Percentiles rank a stretch among this genome's conserved stretches.
phyloP scores from a whole-genome alignment of 1,140 invertebrate genomes.

The Andrena cerasifolii region DNA sequence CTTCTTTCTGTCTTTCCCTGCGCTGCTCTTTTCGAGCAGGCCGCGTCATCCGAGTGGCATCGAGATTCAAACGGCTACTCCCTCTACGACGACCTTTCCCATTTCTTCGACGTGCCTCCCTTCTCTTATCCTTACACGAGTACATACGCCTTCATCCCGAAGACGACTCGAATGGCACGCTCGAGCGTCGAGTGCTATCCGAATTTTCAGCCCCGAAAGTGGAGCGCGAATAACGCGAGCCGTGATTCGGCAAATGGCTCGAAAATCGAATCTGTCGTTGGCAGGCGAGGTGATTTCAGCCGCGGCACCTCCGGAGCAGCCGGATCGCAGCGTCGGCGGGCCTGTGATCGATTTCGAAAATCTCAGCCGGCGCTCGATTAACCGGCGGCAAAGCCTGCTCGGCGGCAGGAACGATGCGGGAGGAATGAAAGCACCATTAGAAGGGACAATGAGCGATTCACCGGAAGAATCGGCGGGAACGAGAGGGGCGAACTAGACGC shows the following conservation, averaged over 20 bases:
- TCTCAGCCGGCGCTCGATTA: conserved; percentile 53
- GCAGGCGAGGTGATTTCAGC: conserved; percentile 36
- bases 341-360: conserved; percentile 47
- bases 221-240: neutral
- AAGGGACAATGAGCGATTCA: conserved; percentile 52
- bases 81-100: neutral
- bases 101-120: too few species aligned
- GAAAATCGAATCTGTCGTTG: conserved; percentile 60
- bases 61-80: neutral
- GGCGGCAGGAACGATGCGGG: neutral
- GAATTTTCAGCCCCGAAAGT: neutral
- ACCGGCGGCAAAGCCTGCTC: conserved; percentile 28
- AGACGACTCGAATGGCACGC: neutral
- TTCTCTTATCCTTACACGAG: too few species aligned
- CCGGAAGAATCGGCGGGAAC: conserved; percentile 26
- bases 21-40: neutral
- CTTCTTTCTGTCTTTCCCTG: neutral
- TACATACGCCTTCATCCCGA: too few species aligned
- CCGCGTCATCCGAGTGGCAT: neutral
- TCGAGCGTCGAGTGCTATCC: neutral
- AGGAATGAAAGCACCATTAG: conserved; percentile 44
- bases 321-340: conserved; percentile 16
- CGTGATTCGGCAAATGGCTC: conserved; percentile 24
- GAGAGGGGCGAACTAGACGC: neutral
- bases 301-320: conserved; percentile 5